Conservation (phyloP, 1,140 invertebrate genomes). For the Scaptomyza hsui region DNA sequence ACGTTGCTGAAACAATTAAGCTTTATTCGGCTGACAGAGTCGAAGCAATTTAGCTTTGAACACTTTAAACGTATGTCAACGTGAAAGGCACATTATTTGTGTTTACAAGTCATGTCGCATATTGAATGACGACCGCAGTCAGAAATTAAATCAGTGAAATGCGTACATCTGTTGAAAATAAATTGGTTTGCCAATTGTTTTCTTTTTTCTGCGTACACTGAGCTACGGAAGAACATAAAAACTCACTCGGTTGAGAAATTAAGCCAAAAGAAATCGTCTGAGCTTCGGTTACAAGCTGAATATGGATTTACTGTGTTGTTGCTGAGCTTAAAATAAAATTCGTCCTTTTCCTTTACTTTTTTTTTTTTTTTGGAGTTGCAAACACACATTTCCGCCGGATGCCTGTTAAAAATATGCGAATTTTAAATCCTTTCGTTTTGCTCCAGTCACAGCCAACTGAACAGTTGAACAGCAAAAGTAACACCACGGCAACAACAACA, state of each 20-base stretch:
- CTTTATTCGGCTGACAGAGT: too few species aligned
- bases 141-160: constrained; percentile 21
- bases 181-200: constrained; percentile 55
- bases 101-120: constrained; percentile 5
- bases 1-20: too few species aligned
- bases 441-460: constrained; percentile 28
- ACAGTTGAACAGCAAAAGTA: constrained; percentile 8
- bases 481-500: not conserved
- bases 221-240: constrained; percentile 16
- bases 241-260: constrained; percentile 34
- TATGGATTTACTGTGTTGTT: constrained; percentile 52
- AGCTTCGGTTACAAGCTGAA: constrained; percentile 11
- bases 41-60: too few species aligned
- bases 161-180: constrained; percentile 41
- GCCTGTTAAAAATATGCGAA: constrained; percentile 34
- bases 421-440: constrained; percentile 49
- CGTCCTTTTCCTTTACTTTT: constrained; percentile 2
- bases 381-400: constrained; percentile 52
- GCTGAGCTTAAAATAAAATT: constrained; percentile 32
- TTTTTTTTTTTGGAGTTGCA: constrained; percentile 23
- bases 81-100: not conserved
- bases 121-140: constrained; percentile 30
- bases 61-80: too few species aligned
- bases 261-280: constrained; percentile 11
- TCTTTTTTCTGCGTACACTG: constrained; percentile 1